These are phyloP conservation scores for Hemibagrus wyckioides DNA, from an alignment of 2,113 vertebrate species.

Conservation along the genomic window DNA sequence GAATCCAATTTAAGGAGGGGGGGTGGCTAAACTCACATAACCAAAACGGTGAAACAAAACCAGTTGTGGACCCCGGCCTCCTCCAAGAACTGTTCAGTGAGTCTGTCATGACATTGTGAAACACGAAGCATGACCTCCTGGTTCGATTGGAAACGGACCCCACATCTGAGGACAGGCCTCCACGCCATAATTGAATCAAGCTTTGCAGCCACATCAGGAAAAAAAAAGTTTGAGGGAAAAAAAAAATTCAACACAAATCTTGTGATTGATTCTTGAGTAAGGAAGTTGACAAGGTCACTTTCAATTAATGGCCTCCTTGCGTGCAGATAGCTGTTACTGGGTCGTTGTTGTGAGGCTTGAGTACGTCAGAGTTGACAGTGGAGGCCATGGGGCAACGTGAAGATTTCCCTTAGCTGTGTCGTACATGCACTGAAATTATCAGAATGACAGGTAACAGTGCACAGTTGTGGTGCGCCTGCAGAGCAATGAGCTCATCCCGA, in stretches of 20 bases:
- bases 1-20: conserved; percentile 58
- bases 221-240: not conserved
- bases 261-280: conserved; percentile 43
- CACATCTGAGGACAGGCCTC: conserved; percentile 60
- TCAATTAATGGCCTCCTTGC: conserved; percentile 7
- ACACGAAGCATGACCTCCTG: conserved; percentile 76
- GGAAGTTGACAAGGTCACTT: conserved; percentile 44
- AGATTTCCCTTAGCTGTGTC: conserved; percentile 38
- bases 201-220: conserved; percentile 36
- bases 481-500: conserved; percentile 57
- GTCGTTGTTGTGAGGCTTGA: not conserved
- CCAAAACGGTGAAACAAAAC: conserved; percentile 70
- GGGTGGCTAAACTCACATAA: conserved; percentile 53
- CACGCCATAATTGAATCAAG: conserved; percentile 74
- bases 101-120: conserved; percentile 74
- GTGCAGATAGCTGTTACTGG: conserved; percentile 31
- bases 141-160: conserved; percentile 77
- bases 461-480: conserved; percentile 56
- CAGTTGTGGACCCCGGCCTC: conserved; percentile 65
- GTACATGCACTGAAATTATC: conserved; percentile 61
- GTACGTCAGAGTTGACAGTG: conserved; percentile 15
- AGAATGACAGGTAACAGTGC: conserved; percentile 58
- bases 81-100: conserved; percentile 67
- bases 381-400: conserved; percentile 23
- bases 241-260: conserved; percentile 13